A percentile compares a stretch with the other conserved stretches of the same genome.
Conservation (phyloP, 2,888 invertebrate species). For the Sesia apiformis region DNA sequence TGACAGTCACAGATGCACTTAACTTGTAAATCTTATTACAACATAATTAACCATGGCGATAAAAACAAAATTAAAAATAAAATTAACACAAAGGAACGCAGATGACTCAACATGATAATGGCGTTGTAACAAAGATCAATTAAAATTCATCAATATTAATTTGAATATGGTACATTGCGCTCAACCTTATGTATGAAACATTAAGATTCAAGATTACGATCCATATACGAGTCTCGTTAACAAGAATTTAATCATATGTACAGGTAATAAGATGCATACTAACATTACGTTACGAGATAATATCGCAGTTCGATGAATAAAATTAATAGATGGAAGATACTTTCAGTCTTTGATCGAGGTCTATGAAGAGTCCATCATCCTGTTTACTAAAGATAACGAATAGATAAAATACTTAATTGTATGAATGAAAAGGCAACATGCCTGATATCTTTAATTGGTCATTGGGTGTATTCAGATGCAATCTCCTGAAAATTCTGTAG, state of each 20-base stretch:
- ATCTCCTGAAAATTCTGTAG: too few species aligned
- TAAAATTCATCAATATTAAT: conserved; percentile 24
- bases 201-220: neutral
- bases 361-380: neutral
- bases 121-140: conserved; percentile 21
- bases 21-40: too few species aligned
- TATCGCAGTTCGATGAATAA: neutral
- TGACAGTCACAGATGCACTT: too few species aligned
- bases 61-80: conserved; percentile 1
- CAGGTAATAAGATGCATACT: neutral
- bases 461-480: too few species aligned
- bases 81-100: conserved; percentile 15
- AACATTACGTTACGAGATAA: neutral
- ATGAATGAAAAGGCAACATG: too few species aligned
- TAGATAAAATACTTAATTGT: too few species aligned
- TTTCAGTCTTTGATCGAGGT: neutral
- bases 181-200: neutral
- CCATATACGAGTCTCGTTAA: neutral
- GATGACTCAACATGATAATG: conserved; percentile 22
- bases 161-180: conserved; percentile 9
- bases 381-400: too few species aligned
- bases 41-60: too few species aligned
- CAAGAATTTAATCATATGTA: neutral
- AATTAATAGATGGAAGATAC: neutral
- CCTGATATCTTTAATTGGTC: too few species aligned